Conservation (phyloP, 2,113 vertebrate species). For the Halichoeres trimaculatus region DNA sequence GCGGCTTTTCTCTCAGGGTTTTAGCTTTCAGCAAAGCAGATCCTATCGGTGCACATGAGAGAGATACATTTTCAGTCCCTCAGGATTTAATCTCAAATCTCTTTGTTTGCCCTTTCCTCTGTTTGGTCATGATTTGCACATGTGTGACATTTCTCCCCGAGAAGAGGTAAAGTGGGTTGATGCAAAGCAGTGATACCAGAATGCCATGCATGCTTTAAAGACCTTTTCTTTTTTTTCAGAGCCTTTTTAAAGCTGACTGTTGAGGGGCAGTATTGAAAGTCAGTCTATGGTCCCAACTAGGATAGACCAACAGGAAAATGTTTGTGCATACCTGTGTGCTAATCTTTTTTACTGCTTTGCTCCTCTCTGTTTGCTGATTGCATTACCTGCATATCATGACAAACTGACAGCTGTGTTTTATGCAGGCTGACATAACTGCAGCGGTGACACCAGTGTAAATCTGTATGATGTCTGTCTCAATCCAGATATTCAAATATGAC, state of each 20-base stretch:
- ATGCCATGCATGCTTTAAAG: neutral
- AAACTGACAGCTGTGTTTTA: slow-evolving; percentile 10
- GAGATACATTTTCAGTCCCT: slow-evolving; percentile 9
- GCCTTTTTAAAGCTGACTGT: no score
- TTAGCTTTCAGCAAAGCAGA: slow-evolving; percentile 1
- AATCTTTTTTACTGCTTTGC: slow-evolving; percentile 64
- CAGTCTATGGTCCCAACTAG: neutral
- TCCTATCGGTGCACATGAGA: slow-evolving; percentile 11
- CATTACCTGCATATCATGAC: slow-evolving; percentile 48
- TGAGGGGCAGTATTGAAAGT: no score
- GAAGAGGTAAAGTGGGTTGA: neutral
- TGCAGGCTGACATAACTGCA: slow-evolving; percentile 13
- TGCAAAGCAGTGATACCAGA: neutral
- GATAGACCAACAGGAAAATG: neutral
- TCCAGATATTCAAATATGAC: neutral
- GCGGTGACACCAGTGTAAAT: slow-evolving; percentile 8
- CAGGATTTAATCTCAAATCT: neutral
- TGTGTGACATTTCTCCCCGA: slow-evolving; percentile 4
- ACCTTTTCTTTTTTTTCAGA: neutral
- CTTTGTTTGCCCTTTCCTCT: neutral
- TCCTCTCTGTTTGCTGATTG: slow-evolving; percentile 64
- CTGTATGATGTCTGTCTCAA: neutral
- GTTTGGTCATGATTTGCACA: neutral
- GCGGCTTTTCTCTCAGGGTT: neutral
- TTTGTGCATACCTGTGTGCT: slow-evolving; percentile 6